Percentiles rank a stretch among this genome's conserved stretches.
phyloP scores from a whole-genome alignment of 2,113 vertebrate genomes.

The Rhineura floridana region DNA sequence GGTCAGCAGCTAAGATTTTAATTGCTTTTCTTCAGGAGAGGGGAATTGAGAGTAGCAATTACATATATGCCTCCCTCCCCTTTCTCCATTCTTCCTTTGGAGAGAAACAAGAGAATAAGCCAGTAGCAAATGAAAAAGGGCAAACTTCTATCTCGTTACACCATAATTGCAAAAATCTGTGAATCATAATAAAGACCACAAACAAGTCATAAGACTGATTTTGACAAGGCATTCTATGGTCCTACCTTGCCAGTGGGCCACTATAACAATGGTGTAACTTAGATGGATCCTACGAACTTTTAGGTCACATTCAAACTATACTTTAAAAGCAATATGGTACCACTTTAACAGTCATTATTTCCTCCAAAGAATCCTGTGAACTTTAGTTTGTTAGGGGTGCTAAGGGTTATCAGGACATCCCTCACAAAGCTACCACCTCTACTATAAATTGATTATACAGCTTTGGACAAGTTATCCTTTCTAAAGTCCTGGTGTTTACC shows the following conservation, averaged over 20 bases:
- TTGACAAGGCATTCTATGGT: not conserved
- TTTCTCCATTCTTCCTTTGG: not conserved
- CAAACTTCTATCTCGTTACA: not conserved
- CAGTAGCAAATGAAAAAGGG: not conserved
- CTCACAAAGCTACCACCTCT: not conserved
- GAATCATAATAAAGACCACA: not conserved
- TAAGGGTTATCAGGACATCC: too few relatives aligned
- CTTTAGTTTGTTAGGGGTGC: too few relatives aligned
- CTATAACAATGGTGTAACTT: not conserved
- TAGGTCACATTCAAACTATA: not conserved
- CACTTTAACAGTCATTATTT: too few relatives aligned
- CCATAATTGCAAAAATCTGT: not conserved
- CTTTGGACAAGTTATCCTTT: not conserved
- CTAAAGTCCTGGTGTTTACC: not conserved
- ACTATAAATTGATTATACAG: not conserved
- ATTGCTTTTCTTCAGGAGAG: conserved; percentile 77
- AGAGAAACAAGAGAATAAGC: not conserved
- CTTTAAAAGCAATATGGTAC: too few relatives aligned
- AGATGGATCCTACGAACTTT: not conserved
- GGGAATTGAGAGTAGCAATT: conserved; percentile 60
- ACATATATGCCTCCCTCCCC: conserved; percentile 59
- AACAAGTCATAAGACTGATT: not conserved
- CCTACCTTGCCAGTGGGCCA: not conserved
- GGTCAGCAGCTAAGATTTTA: conserved; percentile 80
- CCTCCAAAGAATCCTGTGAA: too few relatives aligned